Evolutionary conservation across 2,888 invertebrate species (phyloP), one percentile per base, ranked within the genome.

Genomic region (Taphrorychus bicolor): DNA sequence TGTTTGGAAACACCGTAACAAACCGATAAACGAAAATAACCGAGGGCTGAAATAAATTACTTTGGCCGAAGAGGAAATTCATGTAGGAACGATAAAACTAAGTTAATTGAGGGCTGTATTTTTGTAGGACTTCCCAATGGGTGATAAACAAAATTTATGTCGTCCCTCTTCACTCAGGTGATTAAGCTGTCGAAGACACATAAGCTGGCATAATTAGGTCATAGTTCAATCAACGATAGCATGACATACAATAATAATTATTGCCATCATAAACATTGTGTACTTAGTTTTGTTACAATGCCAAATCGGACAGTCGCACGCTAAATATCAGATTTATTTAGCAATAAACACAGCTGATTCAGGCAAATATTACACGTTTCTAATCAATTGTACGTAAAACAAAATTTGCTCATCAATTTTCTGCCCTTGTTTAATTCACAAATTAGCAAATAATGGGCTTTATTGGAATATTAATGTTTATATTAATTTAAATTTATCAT

Each of bases 1-100:
- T 54, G 57, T 69, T 69, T 69, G 57, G 56, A 57, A 69, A 69
- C 69, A 56, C 21, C 64, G 69, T 69, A 69, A 69, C 69, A 52
- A 52, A 56, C 64, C 64, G 64, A 69, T 69, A 64, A 64, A 69
- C 60, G 64, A 58, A 69, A 64, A 56, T 64, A 64, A 56, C 64
- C 60, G 57, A 51, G 52, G 64, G 68, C 59, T 53, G 56, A 56
- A 69, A 60, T 60, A 69, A 64, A 60, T 69, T 62, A 62, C 48
- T 41, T 41, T 53, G 19, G 22, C 57, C 19, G 48, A 58, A 62
- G 21, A 21, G 67, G 52, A 67, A 62, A 60, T 56, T 53, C 53
- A 57, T 53, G 57, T 17, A 67, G 51, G 21, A 21, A 19, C 61
- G 60, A 66, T 67, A 67, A 62, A 62, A 54, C 54, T 19, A 32